phyloP scores from a whole-genome alignment of 2,113 vertebrate genomes.

The Grallaria varia region DNA sequence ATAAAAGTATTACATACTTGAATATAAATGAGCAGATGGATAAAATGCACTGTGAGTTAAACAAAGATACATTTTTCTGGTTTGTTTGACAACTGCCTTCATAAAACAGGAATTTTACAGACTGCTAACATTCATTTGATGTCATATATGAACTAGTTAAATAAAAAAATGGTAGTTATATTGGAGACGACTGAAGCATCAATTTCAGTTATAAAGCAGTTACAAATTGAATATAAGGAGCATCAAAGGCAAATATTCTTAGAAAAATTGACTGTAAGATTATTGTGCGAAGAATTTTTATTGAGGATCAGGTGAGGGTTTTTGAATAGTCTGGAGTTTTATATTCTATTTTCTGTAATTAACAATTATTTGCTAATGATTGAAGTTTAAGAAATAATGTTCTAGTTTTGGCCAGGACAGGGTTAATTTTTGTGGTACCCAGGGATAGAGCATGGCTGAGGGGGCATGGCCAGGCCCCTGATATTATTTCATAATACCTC shows the following conservation, averaged over 20 bases:
- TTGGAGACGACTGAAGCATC: not conserved
- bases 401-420: not conserved
- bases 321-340: not conserved
- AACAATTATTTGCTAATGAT: not conserved
- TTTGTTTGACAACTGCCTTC: not conserved
- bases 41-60: not conserved
- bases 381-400: not conserved
- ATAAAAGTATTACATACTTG: not conserved
- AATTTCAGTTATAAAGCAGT: not conserved
- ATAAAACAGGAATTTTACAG: not conserved
- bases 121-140: not conserved
- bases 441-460: too few species aligned
- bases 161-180: not conserved
- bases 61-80: not conserved
- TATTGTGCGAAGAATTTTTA: not conserved
- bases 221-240: not conserved
- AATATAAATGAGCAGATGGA: not conserved
- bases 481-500: too few species aligned
- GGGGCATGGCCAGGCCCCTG: too few species aligned
- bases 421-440: not conserved
- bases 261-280: not conserved
- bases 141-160: not conserved
- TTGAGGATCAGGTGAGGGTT: not conserved
- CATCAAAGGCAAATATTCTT: not conserved
- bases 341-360: not conserved